Evolutionary conservation across 23 tunicate species (phyloP), one percentile per base, ranked within the genome.

Genomic region (Ascidia mentula): DNA sequence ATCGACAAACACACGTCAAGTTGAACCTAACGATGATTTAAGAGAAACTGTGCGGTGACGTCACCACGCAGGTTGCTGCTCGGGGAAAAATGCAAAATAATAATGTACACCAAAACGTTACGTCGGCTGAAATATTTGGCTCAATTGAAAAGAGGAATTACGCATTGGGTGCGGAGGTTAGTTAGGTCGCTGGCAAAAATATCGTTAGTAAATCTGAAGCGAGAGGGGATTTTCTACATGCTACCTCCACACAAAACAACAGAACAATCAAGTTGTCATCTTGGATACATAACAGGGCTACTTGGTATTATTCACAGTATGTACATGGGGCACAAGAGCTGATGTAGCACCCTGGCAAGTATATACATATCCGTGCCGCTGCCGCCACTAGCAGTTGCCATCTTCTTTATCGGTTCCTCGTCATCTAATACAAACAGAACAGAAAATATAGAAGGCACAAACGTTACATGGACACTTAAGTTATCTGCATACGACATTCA

Each of bases 201-300:
- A 53, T n/a, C n/a, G n/a, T n/a, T n/a, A n/a, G n/a, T n/a, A n/a
- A n/a, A n/a, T n/a, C n/a, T n/a, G n/a, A n/a, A n/a, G n/a, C 7
- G 22, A 5, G 13, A 53, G 65, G 65, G 24, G 22, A 53, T 53
- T 53, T 53, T 53, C 65, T 53, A 53, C 65, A 9, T 53, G 65
- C 65, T 53, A 53, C 65, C 65, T 53, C 65, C 65, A 53, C 65
- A 53, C 65, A 53, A 26, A 53, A 53, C 22, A 53, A 53, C 65
- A 53, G 65, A 53, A 53, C 65, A 53, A 53, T 26, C 65, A 53
- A 26, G 65, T 53, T 53, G 65, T 53, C 24, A 53, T 53, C 65
- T 53, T 53, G 65, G 65, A 28, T 53, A 53, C 24, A 53, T 53
- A 28, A 26, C 24, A 28, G 65, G 65, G 28, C 13, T 53, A 53